Evolutionary conservation across 2,888 invertebrate species (phyloP).

Genomic region (Myopa tessellatipennis): DNA sequence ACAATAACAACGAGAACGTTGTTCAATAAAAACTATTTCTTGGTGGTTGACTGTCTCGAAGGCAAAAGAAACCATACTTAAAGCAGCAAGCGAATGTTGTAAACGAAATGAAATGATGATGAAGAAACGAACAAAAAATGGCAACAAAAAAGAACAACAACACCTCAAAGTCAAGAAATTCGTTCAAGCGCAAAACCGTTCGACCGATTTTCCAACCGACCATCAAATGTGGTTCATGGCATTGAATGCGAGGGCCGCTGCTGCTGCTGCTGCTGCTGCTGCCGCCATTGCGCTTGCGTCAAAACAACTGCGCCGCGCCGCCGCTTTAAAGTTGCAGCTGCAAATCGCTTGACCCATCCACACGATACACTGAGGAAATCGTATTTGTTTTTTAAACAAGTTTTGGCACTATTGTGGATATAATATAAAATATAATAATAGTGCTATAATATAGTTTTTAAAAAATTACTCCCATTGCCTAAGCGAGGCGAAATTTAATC

Average conservation of each 20-base stretch:
- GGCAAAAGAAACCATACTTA: conserved; percentile 24
- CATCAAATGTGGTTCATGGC: conserved; percentile 48
- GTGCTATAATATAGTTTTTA: no score
- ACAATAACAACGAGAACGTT: conserved; percentile 40
- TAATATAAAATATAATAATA: no score
- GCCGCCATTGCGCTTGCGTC: conserved; percentile 21
- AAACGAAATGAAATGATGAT: conserved; percentile 37
- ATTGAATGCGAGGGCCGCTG: conserved; percentile 46
- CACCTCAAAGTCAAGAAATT: conserved; percentile 57
- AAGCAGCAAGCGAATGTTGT: background rate
- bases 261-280: background rate
- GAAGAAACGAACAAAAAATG: conserved; percentile 36
- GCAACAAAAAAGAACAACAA: conserved; percentile 37
- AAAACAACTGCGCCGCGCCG: background rate
- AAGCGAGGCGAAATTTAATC: no score
- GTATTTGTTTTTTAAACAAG: background rate
- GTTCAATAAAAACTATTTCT: conserved; percentile 37
- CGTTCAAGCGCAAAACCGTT: conserved; percentile 56
- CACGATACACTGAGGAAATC: background rate
- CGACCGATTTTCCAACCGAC: conserved; percentile 35
- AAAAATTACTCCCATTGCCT: no score
- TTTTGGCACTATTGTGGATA: background rate
- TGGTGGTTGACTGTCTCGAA: conserved; percentile 49
- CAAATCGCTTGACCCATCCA: background rate
- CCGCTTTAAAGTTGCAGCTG: conserved; percentile 14